These are phyloP conservation scores for Campoletis raptor DNA, from an alignment of 2,888 invertebrate species.

Conservation along the genomic window DNA sequence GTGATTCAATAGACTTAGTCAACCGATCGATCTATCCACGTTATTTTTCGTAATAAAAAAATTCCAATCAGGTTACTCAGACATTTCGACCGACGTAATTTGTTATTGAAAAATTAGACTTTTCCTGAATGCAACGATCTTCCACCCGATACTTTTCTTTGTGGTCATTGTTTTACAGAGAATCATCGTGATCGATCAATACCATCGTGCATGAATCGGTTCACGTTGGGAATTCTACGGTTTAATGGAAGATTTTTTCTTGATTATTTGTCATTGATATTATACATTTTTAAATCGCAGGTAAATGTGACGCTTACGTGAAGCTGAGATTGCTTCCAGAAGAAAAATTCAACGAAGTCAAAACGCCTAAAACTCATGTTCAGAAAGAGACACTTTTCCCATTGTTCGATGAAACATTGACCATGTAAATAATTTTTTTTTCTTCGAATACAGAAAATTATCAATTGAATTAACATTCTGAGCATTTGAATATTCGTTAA, in stretches of 20 bases:
- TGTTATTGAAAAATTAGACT: conserved; percentile 3
- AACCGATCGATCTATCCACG: conserved; percentile 14
- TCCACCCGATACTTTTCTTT: conserved; percentile 5
- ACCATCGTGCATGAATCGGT: conserved; percentile 75
- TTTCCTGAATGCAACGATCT: conserved; percentile 48
- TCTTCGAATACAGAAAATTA: background rate
- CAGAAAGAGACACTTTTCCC: conserved; percentile 97
- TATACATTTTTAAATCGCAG: conserved; percentile 84
- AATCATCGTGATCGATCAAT: conserved; percentile 56
- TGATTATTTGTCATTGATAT: background rate
- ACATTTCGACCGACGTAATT: conserved; percentile 1
- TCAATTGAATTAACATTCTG: background rate
- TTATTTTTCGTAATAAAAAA: background rate
- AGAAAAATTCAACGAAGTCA: conserved; percentile 91
- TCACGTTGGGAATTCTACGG: conserved; percentile 71
- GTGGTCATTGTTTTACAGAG: conserved; percentile 33
- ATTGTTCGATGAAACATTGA: conserved; percentile 97
- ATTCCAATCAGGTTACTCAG: background rate
- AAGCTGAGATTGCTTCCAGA: conserved; percentile 94
- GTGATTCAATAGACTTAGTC: conserved; percentile 36
- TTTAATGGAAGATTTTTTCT: conserved; percentile 31
- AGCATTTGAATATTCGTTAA: too few relatives aligned
- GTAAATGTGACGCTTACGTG: conserved; percentile 96
- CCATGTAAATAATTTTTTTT: conserved; percentile 90
- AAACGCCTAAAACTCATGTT: conserved; percentile 94